These are phyloP conservation scores for Zaprionus ornatus DNA, from an alignment of 1,140 invertebrate genomes.

Conservation along the genomic window DNA sequence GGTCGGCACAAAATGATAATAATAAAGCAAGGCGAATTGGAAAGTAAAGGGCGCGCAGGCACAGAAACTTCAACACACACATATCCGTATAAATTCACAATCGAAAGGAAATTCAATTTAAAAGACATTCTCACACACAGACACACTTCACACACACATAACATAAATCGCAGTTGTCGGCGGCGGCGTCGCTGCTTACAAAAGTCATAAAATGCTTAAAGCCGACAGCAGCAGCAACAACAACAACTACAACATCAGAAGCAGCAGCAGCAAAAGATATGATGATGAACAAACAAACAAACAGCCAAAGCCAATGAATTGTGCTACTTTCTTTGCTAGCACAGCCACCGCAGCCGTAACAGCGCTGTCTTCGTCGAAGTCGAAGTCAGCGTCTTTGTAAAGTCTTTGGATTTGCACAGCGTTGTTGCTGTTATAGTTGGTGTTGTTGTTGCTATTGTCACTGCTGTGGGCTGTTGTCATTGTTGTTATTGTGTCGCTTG, in stretches of 20 bases:
- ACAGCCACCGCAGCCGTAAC: slow-evolving; percentile 11
- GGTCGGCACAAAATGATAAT: slow-evolving; percentile 32
- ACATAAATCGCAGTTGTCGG: slow-evolving; percentile 51
- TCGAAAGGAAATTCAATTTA: slow-evolving; percentile 61
- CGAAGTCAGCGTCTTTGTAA: slow-evolving; percentile 36
- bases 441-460: slow-evolving; percentile 54
- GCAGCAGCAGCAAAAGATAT: slow-evolving; percentile 13
- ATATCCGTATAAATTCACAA: slow-evolving; percentile 20
- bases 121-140: slow-evolving; percentile 48
- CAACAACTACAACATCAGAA: slow-evolving; percentile 1
- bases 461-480: slow-evolving; percentile 34
- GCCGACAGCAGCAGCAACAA: slow-evolving; percentile 17
- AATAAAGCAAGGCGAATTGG: slow-evolving; percentile 57
- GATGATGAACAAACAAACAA: slow-evolving; percentile 35
- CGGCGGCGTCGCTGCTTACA: slow-evolving; percentile 29
- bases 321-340: slow-evolving; percentile 73
- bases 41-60: slow-evolving; percentile 61
- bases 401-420: slow-evolving; percentile 42
- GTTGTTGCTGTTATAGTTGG: slow-evolving; percentile 40
- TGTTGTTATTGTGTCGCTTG: slow-evolving; percentile 28
- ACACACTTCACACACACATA: background rate
- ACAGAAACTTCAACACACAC: background rate
- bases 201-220: slow-evolving; percentile 48
- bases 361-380: slow-evolving; percentile 17
- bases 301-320: slow-evolving; percentile 58